Percentiles rank a stretch among this genome's conserved stretches.
Evolutionary conservation across 1,140 invertebrate genomes (phyloP).

Genomic region (Acarapis woodi): DNA sequence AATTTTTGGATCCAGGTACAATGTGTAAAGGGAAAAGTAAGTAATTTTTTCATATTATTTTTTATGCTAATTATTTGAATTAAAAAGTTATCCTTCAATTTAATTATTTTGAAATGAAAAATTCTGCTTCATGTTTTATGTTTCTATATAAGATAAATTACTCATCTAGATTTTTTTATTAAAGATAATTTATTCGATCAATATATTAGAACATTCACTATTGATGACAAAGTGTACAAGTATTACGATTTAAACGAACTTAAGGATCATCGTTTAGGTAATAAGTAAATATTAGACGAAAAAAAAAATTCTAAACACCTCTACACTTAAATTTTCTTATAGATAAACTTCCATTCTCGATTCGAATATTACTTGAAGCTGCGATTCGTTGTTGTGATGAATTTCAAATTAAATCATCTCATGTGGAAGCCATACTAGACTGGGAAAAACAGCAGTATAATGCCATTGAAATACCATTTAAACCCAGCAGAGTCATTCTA

Average conservation of each 20-base stretch:
- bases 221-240: slow-evolving; percentile 31
- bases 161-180: no score
- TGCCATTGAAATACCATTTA: slow-evolving; percentile 74
- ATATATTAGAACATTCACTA: slow-evolving; percentile 30
- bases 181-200: slow-evolving; percentile 34
- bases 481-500: slow-evolving; percentile 73
- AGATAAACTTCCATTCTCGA: slow-evolving; percentile 50
- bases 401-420: slow-evolving; percentile 47
- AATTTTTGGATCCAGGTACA: no score
- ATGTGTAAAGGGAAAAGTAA: no score
- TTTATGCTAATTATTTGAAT: no score
- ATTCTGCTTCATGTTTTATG: no score
- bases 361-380: slow-evolving; percentile 73
- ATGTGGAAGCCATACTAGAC: slow-evolving; percentile 67
- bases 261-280: slow-evolving; percentile 41
- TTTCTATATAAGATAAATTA: no score
- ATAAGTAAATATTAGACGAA: slow-evolving; percentile 15
- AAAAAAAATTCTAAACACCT: neutral
- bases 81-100: no score
- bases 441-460: slow-evolving; percentile 51
- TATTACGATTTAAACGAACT: slow-evolving; percentile 41
- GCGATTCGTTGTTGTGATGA: slow-evolving; percentile 85
- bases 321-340: neutral
- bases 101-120: no score
- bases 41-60: no score